Base-by-base conservation (phyloP, 2,113 vertebrate genomes). In the Oryzias curvinotus region DNA sequence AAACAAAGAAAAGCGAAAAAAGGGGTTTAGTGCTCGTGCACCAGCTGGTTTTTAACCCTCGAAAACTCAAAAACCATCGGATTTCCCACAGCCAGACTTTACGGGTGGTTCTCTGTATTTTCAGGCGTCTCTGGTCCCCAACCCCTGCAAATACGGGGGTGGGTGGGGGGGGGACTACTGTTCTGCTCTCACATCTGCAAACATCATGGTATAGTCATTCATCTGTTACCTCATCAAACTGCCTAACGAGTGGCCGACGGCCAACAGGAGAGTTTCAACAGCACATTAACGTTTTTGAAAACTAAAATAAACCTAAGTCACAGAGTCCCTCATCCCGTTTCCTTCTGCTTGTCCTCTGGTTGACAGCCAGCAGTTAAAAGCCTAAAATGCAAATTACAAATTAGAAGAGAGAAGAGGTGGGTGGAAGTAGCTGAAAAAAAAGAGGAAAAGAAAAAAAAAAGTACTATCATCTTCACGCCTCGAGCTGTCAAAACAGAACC, bases 321-420 rank as follows among this genome's bases (percentile, higher is more conserved):
- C 56, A 62, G 58, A 50, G 78, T 70, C 61, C 19, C 51, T 68
- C 69, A 64, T 68, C 77, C 49, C 41, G 42, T 73, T 82, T 80
- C 62, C 75, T 65, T 45, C 76, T 44, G 51, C 48, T 42, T 19
- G 76, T 77, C 74, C 75, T 81, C 72, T 85, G 78, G 70, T 71
- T 77, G 71, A 83, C 60, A 82, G 81, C 79, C 80, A 83, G 73
- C 56, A 60, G 75, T 67, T 81, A 81, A 80, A 83, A 83, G 83
- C 67, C 74, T 44, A 48, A 66, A 75, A 82, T 84, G 72, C 58
- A 78, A 86, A 83, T 76, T 58, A 52, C 66, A 44, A 41, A 66
- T 65, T 44, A 67, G 28, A 50, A 78, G 56, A 71, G 65, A 30
- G 65, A 62, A 61, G 13, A 73, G 63, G 71, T 74, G 52, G 67